phyloP scores from a whole-genome alignment of 92 coral and sea anemone genomes.

The Actinostola sp. region DNA sequence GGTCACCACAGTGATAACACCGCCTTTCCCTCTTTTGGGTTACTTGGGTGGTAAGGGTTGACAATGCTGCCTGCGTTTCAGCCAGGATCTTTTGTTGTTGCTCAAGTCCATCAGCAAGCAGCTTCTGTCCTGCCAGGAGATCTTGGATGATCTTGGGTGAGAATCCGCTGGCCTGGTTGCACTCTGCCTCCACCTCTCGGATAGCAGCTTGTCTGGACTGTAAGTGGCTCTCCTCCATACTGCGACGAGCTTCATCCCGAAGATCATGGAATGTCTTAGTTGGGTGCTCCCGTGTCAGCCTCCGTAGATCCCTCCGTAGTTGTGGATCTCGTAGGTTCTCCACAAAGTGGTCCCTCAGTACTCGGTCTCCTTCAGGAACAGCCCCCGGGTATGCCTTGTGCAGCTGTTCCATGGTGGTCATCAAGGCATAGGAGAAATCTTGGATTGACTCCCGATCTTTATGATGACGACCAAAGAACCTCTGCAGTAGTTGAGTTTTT shows the following conservation, averaged over 20 bases:
- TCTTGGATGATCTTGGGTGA: neutral
- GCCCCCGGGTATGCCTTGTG: neutral
- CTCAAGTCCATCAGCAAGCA: constrained; percentile 25
- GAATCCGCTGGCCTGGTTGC: neutral
- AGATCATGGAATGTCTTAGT: constrained; percentile 26
- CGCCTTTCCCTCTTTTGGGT: neutral
- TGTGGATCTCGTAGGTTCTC: constrained; percentile 35
- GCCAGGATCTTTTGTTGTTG: constrained; percentile 27
- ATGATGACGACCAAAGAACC: constrained; percentile 37
- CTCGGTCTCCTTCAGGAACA: constrained; percentile 5
- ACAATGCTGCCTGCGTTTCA: constrained; percentile 9
- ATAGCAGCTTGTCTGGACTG: neutral
- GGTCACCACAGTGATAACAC: constrained; percentile 39
- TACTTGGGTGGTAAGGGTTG: neutral
- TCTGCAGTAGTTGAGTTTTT: constrained; percentile 27
- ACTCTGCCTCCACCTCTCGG: constrained; percentile 2
- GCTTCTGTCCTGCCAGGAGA: constrained; percentile 24
- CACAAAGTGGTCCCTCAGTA: constrained; percentile 18
- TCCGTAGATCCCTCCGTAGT: constrained; percentile 17
- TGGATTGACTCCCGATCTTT: constrained; percentile 50
- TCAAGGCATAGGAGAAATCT: constrained; percentile 39
- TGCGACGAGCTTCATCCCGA: constrained; percentile 6
- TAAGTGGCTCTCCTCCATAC: neutral
- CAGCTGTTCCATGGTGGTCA: constrained; percentile 13
- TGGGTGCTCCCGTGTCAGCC: constrained; percentile 9